Percentiles rank a stretch among this genome's conserved stretches.
These are phyloP conservation scores for Temnothorax rugatulus DNA, from an alignment of 2,888 invertebrate genomes.

Conservation along the genomic window DNA sequence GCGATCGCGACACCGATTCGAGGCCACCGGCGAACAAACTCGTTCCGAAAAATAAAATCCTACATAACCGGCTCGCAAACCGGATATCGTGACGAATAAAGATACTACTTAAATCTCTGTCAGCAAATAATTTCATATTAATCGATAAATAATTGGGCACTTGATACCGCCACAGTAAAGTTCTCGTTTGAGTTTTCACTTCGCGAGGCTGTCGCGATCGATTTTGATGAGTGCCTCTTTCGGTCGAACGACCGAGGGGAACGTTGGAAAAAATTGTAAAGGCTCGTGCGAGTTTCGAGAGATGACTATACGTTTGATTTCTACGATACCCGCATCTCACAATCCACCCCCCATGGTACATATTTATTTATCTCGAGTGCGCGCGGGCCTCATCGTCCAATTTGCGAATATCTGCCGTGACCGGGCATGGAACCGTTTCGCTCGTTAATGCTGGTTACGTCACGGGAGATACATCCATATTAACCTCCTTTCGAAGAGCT, in stretches of 20 bases:
- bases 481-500: conserved; percentile 37
- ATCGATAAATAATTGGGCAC: conserved; percentile 34
- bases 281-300: conserved; percentile 72
- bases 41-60: background rate
- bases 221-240: conserved; percentile 60
- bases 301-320: conserved; percentile 63
- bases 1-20: conserved; percentile 64
- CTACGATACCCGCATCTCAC: conserved; percentile 74
- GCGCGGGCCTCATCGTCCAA: conserved; percentile 72
- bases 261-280: conserved; percentile 54
- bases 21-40: conserved; percentile 52
- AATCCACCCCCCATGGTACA: conserved; percentile 63
- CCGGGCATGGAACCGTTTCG: conserved; percentile 69
- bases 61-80: background rate
- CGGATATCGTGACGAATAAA: background rate
- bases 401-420: conserved; percentile 69
- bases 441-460: conserved; percentile 65
- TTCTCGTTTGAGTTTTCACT: background rate
- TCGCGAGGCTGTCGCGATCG: conserved; percentile 14
- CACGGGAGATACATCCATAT: background rate
- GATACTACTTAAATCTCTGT: background rate
- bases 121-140: background rate
- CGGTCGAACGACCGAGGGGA: background rate
- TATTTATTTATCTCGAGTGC: conserved; percentile 78
- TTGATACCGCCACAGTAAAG: background rate